Conservation (phyloP, 1,140 invertebrate species). For the Nasonia longicornis region DNA sequence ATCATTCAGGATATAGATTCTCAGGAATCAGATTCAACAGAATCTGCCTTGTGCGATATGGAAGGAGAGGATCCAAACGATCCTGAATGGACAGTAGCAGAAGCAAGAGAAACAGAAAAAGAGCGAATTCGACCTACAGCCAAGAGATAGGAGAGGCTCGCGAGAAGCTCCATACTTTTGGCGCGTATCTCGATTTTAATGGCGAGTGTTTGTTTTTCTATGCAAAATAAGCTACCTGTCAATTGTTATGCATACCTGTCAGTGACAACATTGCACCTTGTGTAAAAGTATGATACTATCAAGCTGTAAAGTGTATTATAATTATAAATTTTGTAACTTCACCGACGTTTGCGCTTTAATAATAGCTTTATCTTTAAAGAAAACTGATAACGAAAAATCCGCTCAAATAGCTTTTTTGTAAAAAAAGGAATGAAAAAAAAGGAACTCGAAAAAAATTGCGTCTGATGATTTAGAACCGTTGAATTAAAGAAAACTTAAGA, state of each 20-base stretch:
- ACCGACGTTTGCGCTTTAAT: conserved; percentile 61
- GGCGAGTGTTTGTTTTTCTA: conserved; percentile 56
- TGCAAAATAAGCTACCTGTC: conserved; percentile 64
- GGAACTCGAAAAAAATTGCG: conserved; percentile 41
- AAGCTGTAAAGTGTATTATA: conserved; percentile 71
- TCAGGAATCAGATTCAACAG: conserved; percentile 73
- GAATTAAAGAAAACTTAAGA: conserved; percentile 43
- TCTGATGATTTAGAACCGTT: conserved; percentile 44
- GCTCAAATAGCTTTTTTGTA: conserved; percentile 46
- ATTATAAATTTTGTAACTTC: conserved; percentile 71
- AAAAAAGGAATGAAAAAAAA: conserved; percentile 35
- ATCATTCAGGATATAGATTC: conserved; percentile 62
- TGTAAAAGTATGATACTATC: conserved; percentile 66
- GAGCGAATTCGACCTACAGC: conserved; percentile 67
- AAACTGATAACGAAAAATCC: conserved; percentile 39
- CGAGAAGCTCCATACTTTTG: conserved; percentile 59
- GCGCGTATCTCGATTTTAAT: conserved; percentile 50
- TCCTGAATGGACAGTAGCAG: conserved; percentile 79
- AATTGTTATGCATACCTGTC: conserved; percentile 68
- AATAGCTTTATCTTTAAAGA: conserved; percentile 58
- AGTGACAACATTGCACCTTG: conserved; percentile 66
- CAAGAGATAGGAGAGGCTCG: conserved; percentile 67
- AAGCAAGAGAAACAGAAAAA: conserved; percentile 65
- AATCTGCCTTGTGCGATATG: conserved; percentile 71
- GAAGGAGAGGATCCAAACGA: conserved; percentile 84